Percentiles rank a stretch among this genome's conserved stretches.
Evolutionary conservation across 2,797 vertebrate species (phyloP).

Genomic region (Rhynchonycteris naso): DNA sequence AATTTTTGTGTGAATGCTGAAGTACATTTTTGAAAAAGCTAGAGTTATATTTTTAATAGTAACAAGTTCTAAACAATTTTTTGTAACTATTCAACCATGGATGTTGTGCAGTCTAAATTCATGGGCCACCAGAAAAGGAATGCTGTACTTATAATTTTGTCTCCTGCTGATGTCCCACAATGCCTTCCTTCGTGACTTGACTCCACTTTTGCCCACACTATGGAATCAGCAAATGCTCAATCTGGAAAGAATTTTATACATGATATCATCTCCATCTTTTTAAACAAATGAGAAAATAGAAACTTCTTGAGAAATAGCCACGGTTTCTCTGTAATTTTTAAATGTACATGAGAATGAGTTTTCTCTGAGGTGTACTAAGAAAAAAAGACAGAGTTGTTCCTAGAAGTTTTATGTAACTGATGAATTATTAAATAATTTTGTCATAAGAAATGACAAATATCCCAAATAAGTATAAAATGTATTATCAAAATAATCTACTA

Average conservation of each 20-base stretch:
- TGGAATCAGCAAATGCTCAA: not conserved
- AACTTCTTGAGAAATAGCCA: conserved; percentile 47
- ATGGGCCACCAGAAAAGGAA: not conserved
- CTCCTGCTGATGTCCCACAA: not conserved
- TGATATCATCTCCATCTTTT: not conserved
- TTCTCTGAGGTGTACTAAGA: conserved; percentile 36
- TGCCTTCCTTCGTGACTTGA: not conserved
- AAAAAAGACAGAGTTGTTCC: conserved; percentile 44
- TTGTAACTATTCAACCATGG: not conserved
- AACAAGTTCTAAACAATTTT: not conserved
- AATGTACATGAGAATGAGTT: not conserved
- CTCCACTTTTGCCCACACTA: not conserved
- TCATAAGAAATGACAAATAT: conserved; percentile 26
- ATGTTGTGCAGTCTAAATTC: not conserved
- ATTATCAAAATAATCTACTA: not conserved
- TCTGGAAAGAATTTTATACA: not conserved
- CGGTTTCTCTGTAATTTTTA: conserved; percentile 53
- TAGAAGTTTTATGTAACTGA: not conserved
- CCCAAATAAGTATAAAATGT: not conserved
- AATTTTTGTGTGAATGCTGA: not conserved
- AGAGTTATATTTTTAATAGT: not conserved
- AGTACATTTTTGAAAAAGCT: not conserved
- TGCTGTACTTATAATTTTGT: not conserved
- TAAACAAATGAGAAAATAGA: conserved; percentile 49
- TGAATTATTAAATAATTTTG: conserved; percentile 55